These are phyloP conservation scores for Tadarida brasiliensis DNA, from an alignment of 2,797 vertebrate genomes.

Conservation along the genomic window DNA sequence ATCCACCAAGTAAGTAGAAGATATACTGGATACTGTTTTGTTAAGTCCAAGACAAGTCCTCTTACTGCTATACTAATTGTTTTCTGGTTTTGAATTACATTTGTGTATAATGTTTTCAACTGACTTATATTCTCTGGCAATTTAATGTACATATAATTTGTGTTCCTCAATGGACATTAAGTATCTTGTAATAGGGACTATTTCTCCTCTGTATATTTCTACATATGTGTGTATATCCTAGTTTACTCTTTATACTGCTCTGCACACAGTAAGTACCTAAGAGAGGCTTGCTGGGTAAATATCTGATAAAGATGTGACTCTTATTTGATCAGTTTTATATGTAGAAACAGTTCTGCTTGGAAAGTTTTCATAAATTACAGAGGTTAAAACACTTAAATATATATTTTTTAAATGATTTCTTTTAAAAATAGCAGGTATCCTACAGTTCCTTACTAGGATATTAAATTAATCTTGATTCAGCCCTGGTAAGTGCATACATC, in stretches of 20 bases:
- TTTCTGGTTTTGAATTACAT: conserved; percentile 4
- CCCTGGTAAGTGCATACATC: not conserved
- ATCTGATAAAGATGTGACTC: not conserved
- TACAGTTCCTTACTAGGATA: too few species aligned
- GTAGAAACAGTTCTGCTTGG: not conserved
- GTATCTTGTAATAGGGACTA: not conserved
- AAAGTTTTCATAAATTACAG: not conserved
- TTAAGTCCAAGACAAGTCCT: not conserved
- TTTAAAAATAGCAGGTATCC: not conserved
- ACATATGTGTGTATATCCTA: not conserved
- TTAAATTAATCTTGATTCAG: conserved; percentile 62
- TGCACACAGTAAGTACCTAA: not conserved
- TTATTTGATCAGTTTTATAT: not conserved
- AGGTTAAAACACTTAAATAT: not conserved
- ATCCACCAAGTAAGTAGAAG: not conserved
- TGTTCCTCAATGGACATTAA: not conserved
- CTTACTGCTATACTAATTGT: not conserved
- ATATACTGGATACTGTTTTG: not conserved
- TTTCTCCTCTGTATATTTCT: not conserved
- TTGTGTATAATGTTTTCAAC: not conserved
- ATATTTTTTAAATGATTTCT: not conserved
- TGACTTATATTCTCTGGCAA: not conserved
- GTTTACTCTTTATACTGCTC: not conserved
- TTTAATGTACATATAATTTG: not conserved
- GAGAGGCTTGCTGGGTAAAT: not conserved